Conservation (phyloP, 2,888 invertebrate species). For the Reticulitermes lucifugus region DNA sequence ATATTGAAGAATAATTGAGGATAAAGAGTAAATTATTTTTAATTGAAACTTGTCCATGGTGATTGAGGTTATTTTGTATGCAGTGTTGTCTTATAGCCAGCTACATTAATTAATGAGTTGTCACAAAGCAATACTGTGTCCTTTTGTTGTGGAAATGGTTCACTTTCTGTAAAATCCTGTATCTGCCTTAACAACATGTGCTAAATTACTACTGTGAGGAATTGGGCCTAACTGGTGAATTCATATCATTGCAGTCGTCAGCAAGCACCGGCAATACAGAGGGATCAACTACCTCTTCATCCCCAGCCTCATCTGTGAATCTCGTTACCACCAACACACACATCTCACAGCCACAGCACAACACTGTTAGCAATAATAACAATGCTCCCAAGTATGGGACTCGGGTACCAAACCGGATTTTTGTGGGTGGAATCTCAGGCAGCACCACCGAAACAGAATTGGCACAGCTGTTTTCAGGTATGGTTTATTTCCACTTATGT, state of each 20-base stretch:
- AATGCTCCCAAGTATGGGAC: slow-evolving; percentile 69
- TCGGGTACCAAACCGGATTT: slow-evolving; percentile 93
- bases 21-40: too few relatives aligned
- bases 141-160: too few relatives aligned
- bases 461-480: slow-evolving; percentile 84
- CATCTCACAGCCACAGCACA: background rate
- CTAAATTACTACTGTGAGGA: too few relatives aligned
- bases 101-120: too few relatives aligned
- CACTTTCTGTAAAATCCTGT: too few relatives aligned
- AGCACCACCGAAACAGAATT: slow-evolving; percentile 94
- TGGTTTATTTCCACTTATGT: background rate
- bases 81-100: too few relatives aligned
- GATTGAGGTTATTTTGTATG: too few relatives aligned
- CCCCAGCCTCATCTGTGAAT: slow-evolving; percentile 47
- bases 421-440: slow-evolving; percentile 95
- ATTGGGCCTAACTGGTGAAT: background rate
- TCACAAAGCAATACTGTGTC: too few relatives aligned
- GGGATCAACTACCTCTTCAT: slow-evolving; percentile 45
- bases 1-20: too few relatives aligned
- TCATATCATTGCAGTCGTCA: slow-evolving; percentile 37
- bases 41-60: too few relatives aligned
- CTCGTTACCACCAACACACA: slow-evolving; percentile 22
- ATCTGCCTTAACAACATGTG: too few relatives aligned
- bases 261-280: slow-evolving; percentile 43
- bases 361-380: background rate